Evolutionary conservation across 2,113 vertebrate species (phyloP), one percentile per base, ranked within the genome.

Genomic region (Vulpes vulpes): DNA sequence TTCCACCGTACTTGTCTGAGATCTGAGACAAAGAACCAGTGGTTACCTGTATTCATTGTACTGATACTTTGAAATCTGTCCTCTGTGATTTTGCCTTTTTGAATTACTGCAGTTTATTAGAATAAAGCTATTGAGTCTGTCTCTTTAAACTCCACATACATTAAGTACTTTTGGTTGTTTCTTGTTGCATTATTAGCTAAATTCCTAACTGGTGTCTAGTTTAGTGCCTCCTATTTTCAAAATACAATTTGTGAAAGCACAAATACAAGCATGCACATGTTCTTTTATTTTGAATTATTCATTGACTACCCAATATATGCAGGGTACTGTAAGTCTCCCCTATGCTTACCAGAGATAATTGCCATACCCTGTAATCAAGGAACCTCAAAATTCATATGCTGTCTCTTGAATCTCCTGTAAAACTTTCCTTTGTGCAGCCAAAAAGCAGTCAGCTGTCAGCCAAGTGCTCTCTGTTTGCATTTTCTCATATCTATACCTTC

Each of bases 231-330:
- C 19, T 2, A 53, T 55, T 91, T 95, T 89, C 23, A 64, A 74
- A 95, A 69, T 32, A 4, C 2, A 25, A 38, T 87, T 83, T 81
- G 30, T 88, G 89, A 49, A 73, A 85, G 35, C 25, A 35, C 30
- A 5, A 49, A 32, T 91, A 5, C 5, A 76, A 89, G 0, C 7
- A 43, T 14, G 5, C 4, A 25, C 19, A 64, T 1, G 7, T 43
- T 81, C 32, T 81, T 81, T 84, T 14, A 71, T 93, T 95, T 57
- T 12, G 6, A 96, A 59, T 79, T 89, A 86, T 83, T 93, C 86
- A 79, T 79, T 94, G n/a, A 64, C 27, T 69, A 49, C 53, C 0
- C 62, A 69, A 12, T 88, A 60, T 59, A 6, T 19, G 22, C 4
- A 30, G 22, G 22, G 5, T 57, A 62, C 30, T 69, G 9, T 57